These are phyloP conservation scores for Pegoplata infirma DNA, from an alignment of 2,888 invertebrate species.

Conservation along the genomic window DNA sequence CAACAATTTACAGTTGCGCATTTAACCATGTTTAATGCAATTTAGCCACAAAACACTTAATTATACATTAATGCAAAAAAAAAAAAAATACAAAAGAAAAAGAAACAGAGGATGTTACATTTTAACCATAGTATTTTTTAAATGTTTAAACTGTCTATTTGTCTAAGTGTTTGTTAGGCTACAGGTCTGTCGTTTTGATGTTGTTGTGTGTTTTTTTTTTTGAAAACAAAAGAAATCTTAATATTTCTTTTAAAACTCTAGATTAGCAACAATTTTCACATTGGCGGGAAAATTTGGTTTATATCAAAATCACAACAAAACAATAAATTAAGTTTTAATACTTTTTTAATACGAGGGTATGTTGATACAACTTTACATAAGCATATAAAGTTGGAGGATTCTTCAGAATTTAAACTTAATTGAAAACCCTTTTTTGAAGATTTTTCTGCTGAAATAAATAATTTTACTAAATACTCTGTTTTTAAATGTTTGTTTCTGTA, in stretches of 20 bases:
- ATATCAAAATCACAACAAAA: slow-evolving; percentile 28
- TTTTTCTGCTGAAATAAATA: too few species aligned
- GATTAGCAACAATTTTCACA: slow-evolving; percentile 56
- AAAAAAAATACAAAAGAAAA: slow-evolving; percentile 36
- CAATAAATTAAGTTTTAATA: too few species aligned
- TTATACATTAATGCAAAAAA: slow-evolving; percentile 69
- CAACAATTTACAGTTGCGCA: slow-evolving; percentile 69
- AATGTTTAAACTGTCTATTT: neutral
- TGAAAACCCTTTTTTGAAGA: too few species aligned
- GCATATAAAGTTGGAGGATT: too few species aligned
- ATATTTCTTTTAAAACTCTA: neutral
- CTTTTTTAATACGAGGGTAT: too few species aligned
- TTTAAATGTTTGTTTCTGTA: too few species aligned
- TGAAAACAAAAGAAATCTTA: slow-evolving; percentile 32
- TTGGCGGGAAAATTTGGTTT: slow-evolving; percentile 34
- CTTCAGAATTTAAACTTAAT: too few species aligned
- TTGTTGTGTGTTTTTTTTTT: neutral
- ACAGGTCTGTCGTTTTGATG: neutral
- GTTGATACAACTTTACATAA: too few species aligned
- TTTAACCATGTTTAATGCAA: slow-evolving; percentile 77
- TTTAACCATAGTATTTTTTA: neutral
- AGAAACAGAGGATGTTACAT: slow-evolving; percentile 46
- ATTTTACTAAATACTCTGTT: too few species aligned
- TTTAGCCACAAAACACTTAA: slow-evolving; percentile 77
- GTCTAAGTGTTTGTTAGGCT: slow-evolving; percentile 24